These are phyloP conservation scores for Phymatocera aterrima DNA, from an alignment of 2,888 invertebrate species.

Conservation along the genomic window DNA sequence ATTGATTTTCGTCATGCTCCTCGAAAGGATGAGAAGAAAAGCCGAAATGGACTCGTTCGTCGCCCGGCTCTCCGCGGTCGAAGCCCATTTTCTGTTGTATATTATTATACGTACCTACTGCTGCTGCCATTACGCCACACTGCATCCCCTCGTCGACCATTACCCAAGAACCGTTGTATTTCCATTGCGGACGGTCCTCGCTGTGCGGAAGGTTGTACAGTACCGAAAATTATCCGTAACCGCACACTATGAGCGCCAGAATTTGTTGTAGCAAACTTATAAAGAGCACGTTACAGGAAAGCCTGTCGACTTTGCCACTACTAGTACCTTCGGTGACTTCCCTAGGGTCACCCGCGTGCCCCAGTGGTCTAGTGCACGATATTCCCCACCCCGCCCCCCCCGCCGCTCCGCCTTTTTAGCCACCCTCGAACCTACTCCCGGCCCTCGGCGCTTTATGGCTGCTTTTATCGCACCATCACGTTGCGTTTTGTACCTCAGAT, in stretches of 20 bases:
- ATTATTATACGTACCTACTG: no score
- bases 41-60: not conserved
- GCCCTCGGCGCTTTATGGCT: constrained; percentile 44
- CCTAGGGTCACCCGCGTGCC: constrained; percentile 17
- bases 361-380: no score
- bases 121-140: not conserved
- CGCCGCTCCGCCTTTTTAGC: not conserved
- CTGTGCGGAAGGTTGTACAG: constrained; percentile 8
- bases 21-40: not conserved
- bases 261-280: constrained; percentile 35
- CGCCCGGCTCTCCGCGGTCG: not conserved
- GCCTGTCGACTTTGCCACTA: not conserved
- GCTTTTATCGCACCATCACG: constrained; percentile 48
- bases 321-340: constrained; percentile 11
- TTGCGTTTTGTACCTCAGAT: constrained; percentile 49
- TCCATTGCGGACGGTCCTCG: not conserved
- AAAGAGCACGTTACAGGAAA: constrained; percentile 28
- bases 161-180: not conserved
- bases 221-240: not conserved
- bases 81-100: not conserved
- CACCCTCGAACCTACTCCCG: constrained; percentile 9
- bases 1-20: not conserved
- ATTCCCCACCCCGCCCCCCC: not conserved
- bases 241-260: constrained; percentile 21
- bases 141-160: constrained; percentile 3